phyloP scores from a whole-genome alignment of 2,797 vertebrate genomes.

The Margarornis squamiger region DNA sequence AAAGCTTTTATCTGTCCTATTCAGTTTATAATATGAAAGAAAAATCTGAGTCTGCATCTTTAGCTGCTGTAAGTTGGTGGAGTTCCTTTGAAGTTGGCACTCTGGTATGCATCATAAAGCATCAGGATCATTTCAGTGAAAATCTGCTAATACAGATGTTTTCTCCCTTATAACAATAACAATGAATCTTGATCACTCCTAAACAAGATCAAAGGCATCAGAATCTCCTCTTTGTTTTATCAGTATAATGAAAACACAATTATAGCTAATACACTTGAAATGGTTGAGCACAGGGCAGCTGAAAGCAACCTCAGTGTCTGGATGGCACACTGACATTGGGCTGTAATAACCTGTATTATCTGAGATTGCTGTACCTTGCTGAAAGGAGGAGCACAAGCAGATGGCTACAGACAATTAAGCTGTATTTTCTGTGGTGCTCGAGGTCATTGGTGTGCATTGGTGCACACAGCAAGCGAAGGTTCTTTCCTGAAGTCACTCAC shows the following conservation, averaged over 20 bases:
- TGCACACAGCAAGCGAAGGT: neutral
- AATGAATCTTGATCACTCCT: neutral
- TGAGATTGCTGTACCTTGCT: neutral
- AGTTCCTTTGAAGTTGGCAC: slow-evolving; percentile 5
- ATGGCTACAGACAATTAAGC: neutral
- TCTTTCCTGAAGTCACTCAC: neutral
- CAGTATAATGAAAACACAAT: neutral
- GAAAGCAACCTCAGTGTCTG: neutral
- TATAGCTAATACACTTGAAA: neutral
- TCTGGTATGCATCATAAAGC: neutral
- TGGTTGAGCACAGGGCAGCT: neutral
- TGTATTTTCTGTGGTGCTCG: neutral
- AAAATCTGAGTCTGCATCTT: slow-evolving; percentile 5
- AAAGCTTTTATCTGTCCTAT: neutral
- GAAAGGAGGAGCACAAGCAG: neutral
- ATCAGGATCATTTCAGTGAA: neutral
- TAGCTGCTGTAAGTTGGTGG: neutral
- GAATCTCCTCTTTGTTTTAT: neutral
- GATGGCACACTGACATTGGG: rapidly evolving
- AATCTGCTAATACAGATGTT: slow-evolving; percentile 14
- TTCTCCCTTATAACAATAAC: neutral
- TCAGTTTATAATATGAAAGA: neutral
- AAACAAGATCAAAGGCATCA: neutral
- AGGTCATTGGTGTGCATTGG: rapidly evolving
- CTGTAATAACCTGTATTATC: neutral